Conservation (phyloP, 2,888 invertebrate genomes). For the Allophyes oxyacanthae region DNA sequence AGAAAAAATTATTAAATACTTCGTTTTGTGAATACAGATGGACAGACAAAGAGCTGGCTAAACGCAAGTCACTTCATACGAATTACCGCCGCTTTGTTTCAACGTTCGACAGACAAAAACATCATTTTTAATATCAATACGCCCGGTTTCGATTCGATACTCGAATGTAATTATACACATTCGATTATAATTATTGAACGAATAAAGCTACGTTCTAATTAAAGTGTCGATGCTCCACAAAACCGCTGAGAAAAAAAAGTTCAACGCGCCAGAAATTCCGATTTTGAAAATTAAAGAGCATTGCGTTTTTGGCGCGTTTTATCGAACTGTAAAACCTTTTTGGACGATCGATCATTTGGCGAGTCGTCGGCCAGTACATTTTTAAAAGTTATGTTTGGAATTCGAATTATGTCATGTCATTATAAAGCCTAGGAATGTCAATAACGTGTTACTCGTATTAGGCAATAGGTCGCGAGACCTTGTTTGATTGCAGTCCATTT, state of each 20-base stretch:
- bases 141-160: conserved; percentile 69
- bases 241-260: conserved; percentile 58
- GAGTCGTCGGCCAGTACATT: conserved; percentile 13
- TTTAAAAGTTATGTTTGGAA: conserved; percentile 34
- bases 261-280: conserved; percentile 53
- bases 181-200: conserved; percentile 70
- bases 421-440: conserved; percentile 31
- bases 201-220: conserved; percentile 78
- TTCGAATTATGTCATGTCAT: conserved; percentile 36
- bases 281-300: conserved; percentile 61
- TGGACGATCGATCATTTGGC: conserved; percentile 29
- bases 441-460: conserved; percentile 32
- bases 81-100: conserved; percentile 86
- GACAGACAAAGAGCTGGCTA: conserved; percentile 77
- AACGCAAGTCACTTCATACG: conserved; percentile 88
- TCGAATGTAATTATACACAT: conserved; percentile 78
- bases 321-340: conserved; percentile 51
- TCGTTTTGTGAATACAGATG: conserved; percentile 79
- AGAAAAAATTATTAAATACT: conserved; percentile 73
- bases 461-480: conserved; percentile 20
- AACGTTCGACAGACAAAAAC: conserved; percentile 80
- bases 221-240: conserved; percentile 68
- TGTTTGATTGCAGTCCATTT: neutral
- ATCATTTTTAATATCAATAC: conserved; percentile 80
- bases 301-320: conserved; percentile 56